These are phyloP conservation scores for Phania funesta DNA, from an alignment of 2,888 invertebrate species.

Conservation along the genomic window DNA sequence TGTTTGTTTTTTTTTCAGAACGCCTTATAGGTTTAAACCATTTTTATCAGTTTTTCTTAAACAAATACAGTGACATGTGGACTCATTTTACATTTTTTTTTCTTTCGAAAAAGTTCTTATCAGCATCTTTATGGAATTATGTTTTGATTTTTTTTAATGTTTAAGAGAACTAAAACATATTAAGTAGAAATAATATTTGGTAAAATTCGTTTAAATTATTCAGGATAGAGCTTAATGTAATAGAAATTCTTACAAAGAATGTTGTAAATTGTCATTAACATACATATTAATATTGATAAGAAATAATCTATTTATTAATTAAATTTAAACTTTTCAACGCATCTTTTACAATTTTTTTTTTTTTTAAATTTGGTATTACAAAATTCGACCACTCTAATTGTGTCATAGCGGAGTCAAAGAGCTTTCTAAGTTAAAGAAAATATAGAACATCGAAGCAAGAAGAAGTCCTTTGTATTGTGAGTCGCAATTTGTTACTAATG, in stretches of 20 bases:
- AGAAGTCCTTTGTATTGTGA: no score
- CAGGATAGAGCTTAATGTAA: not conserved
- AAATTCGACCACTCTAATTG: no score
- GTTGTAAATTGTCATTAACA: not conserved
- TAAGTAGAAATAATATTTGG: slow-evolving; percentile 1
- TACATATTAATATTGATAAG: no score
- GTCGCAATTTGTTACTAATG: no score
- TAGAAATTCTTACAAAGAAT: not conserved
- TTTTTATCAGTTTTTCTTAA: slow-evolving; percentile 67
- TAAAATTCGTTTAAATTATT: not conserved
- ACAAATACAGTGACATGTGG: slow-evolving; percentile 69
- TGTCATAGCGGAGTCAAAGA: no score
- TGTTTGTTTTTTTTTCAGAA: slow-evolving; percentile 26
- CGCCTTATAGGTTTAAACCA: slow-evolving; percentile 48
- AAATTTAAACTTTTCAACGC: no score
- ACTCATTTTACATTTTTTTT: slow-evolving; percentile 66
- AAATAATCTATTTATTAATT: no score
- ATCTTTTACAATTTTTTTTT: no score
- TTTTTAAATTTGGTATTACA: no score
- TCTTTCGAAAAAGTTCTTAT: slow-evolving; percentile 62
- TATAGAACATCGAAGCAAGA: no score
- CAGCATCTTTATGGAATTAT: slow-evolving; percentile 64
- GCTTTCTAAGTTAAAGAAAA: no score
- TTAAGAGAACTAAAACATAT: slow-evolving; percentile 24
- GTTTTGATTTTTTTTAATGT: slow-evolving; percentile 21